Conservation (phyloP, 2,888 invertebrate species). For the Cacoxenus indagator region DNA sequence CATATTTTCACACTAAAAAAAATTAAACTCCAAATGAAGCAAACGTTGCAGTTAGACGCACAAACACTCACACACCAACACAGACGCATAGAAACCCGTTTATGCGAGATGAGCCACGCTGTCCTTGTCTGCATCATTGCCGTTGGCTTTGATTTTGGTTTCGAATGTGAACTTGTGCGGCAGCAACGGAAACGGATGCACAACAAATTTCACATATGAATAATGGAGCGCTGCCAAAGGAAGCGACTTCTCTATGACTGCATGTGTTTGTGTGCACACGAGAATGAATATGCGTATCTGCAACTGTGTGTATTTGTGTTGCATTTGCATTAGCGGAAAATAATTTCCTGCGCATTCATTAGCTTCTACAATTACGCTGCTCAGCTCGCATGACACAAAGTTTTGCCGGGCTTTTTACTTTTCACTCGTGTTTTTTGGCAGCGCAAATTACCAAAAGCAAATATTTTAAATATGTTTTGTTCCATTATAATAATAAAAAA, state of each 20-base stretch:
- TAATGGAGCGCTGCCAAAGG: conserved; percentile 23
- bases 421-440: not conserved
- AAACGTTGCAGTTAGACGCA: too few relatives aligned
- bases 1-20: too few relatives aligned
- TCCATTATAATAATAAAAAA: not conserved
- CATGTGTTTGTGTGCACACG: not conserved
- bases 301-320: not conserved
- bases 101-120: not conserved
- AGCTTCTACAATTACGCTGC: not conserved
- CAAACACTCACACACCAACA: too few relatives aligned
- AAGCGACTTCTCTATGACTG: not conserved
- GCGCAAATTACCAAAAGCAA: not conserved
- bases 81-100: too few relatives aligned
- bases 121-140: too few relatives aligned
- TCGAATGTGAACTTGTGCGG: conserved; percentile 3
- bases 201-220: conserved; percentile 29
- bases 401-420: not conserved
- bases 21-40: too few relatives aligned
- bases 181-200: conserved; percentile 33
- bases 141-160: conserved; percentile 7
- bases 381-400: too few relatives aligned
- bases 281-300: not conserved
- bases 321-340: conserved; percentile 36
- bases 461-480: not conserved
- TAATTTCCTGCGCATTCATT: conserved; percentile 38